These are phyloP conservation scores for Monochamus saltuarius DNA, from an alignment of 1,140 invertebrate genomes.

Conservation along the genomic window DNA sequence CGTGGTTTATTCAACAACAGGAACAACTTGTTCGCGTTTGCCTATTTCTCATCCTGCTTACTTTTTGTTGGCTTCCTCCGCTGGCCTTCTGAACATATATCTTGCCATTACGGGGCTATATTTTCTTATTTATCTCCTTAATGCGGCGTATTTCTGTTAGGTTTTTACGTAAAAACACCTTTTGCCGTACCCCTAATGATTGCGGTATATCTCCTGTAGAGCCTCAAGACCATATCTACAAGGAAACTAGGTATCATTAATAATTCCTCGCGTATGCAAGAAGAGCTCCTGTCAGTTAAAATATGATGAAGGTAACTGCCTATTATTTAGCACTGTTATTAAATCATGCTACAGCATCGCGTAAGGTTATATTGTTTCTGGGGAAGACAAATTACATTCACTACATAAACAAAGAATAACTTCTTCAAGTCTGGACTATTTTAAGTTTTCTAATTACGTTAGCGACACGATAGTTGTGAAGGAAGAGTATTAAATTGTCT, in stretches of 20 bases:
- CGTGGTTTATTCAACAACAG: too few relatives aligned
- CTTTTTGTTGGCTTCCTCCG: conserved; percentile 25
- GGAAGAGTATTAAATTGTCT: too few relatives aligned
- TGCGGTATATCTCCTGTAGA: conserved; percentile 17
- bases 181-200: conserved; percentile 25
- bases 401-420: too few relatives aligned
- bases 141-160: conserved; percentile 22
- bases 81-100: conserved; percentile 32
- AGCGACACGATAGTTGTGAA: too few relatives aligned
- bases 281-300: conserved; percentile 24
- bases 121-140: conserved; percentile 33
- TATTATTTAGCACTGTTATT: conserved; percentile 1
- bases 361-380: too few relatives aligned
- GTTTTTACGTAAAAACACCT: conserved; percentile 26
- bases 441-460: too few relatives aligned
- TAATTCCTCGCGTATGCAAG: conserved; percentile 11
- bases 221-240: conserved; percentile 7
- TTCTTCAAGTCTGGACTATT: too few relatives aligned
- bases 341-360: too few relatives aligned
- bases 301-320: conserved; percentile 22
- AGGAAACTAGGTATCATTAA: conserved; percentile 23
- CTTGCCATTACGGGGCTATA: conserved; percentile 30
- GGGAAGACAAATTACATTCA: too few relatives aligned
- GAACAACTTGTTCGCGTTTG: too few relatives aligned
- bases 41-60: conserved; percentile 25